A percentile compares a stretch with the other conserved stretches of the same genome.
Conservation (phyloP, 2,888 invertebrate species). For the Alloplasta piceator region DNA sequence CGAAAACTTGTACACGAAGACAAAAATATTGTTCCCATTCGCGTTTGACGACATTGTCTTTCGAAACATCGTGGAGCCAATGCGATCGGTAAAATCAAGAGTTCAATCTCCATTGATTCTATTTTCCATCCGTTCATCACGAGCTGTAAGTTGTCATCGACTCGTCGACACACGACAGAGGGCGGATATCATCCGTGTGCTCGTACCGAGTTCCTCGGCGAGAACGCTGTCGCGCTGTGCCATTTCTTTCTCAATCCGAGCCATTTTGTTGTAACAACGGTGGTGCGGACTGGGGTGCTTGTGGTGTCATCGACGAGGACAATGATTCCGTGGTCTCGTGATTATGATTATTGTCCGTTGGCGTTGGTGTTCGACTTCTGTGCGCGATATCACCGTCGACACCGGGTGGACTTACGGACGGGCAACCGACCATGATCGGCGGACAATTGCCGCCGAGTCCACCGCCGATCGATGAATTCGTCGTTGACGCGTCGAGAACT, state of each 20-base stretch:
- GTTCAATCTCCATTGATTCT: no score
- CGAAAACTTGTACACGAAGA: no score
- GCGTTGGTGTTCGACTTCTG: conserved; percentile 77
- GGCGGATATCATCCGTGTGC: conserved; percentile 42
- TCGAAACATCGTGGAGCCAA: no score
- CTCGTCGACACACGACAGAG: conserved; percentile 20
- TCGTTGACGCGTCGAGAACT: conserved; percentile 85
- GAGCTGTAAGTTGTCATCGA: no score
- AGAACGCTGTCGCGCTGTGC: no score
- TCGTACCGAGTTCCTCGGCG: background rate
- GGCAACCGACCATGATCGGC: conserved; percentile 84
- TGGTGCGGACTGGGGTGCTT: conserved; percentile 86
- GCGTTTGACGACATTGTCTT: no score
- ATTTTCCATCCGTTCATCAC: no score
- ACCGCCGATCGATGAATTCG: conserved; percentile 83
- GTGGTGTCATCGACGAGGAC: conserved; percentile 81
- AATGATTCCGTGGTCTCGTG: conserved; percentile 67
- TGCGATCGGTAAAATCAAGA: no score
- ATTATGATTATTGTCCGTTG: conserved; percentile 72
- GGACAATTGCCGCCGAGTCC: conserved; percentile 83
- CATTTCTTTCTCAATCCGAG: conserved; percentile 86
- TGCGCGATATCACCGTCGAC: conserved; percentile 62
- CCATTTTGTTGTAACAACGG: conserved; percentile 91
- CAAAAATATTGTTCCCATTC: no score
- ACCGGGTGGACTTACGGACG: conserved; percentile 56